A percentile compares a stretch with the other conserved stretches of the same genome.
phyloP scores from a whole-genome alignment of 2,888 invertebrate species.

The Pterobdella sp. region DNA sequence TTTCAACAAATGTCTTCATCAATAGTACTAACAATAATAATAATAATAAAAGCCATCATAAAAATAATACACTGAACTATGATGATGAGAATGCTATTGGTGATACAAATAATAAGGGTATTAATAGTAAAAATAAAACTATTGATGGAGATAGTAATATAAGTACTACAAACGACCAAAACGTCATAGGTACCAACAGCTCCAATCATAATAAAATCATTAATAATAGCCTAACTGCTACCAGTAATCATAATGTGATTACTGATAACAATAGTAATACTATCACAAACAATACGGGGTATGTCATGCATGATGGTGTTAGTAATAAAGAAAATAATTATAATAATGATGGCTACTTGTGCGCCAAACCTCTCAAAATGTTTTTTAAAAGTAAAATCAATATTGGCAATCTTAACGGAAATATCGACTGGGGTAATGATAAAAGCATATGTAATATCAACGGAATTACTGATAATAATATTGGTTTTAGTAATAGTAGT shows the following conservation, averaged over 20 bases:
- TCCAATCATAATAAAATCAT: too few species aligned
- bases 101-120: neutral
- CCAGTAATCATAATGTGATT: too few species aligned
- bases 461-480: neutral
- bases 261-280: neutral
- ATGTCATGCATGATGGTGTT: neutral
- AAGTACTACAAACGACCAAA: too few species aligned
- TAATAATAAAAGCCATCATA: neutral
- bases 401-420: neutral
- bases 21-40: neutral
- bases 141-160: neutral
- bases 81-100: neutral
- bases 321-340: neutral
- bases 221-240: too few species aligned
- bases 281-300: neutral
- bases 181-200: too few species aligned
- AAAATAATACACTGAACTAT: neutral
- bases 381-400: too few species aligned
- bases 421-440: neutral
- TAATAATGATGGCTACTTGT: neutral
- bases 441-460: neutral
- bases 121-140: neutral
- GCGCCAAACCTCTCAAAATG: too few species aligned
- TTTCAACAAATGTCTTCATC: neutral
- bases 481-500: neutral